Conservation (phyloP, 92 coral and sea anemone genomes). For the Porites divaricata region DNA sequence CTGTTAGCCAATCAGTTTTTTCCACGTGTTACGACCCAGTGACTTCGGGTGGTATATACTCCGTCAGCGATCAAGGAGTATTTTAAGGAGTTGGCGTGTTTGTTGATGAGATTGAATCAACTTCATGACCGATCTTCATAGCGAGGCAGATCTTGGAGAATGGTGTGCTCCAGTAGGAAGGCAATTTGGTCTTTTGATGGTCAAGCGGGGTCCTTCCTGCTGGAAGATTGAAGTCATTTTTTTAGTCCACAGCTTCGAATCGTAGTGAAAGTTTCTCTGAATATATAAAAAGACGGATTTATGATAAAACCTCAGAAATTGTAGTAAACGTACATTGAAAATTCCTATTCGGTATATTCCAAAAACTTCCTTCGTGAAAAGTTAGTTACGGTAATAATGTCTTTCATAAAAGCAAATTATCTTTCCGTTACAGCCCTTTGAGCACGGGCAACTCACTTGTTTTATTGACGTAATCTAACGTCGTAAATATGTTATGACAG, state of each 20-base stretch:
- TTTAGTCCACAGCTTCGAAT: constrained; percentile 24
- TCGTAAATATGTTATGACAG: too few species aligned
- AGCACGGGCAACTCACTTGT: too few species aligned
- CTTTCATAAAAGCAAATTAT: too few species aligned
- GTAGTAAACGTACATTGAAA: too few species aligned
- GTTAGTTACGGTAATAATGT: too few species aligned
- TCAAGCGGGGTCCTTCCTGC: constrained; percentile 14
- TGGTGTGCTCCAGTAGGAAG: neutral
- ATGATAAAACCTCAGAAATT: neutral
- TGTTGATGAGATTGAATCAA: neutral
- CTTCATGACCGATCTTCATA: constrained; percentile 1
- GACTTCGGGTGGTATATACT: neutral
- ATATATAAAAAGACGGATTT: neutral
- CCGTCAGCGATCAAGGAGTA: constrained; percentile 9
- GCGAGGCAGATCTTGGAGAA: constrained; percentile 1
- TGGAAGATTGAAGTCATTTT: neutral
- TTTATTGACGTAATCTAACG: too few species aligned
- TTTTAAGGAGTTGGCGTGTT: neutral
- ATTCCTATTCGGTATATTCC: too few species aligned
- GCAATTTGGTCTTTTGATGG: constrained; percentile 39
- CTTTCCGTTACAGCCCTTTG: too few species aligned
- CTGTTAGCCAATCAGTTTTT: neutral
- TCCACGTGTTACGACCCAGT: neutral
- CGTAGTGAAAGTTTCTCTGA: constrained; percentile 41
- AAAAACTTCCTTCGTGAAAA: too few species aligned